A percentile compares a stretch with the other conserved stretches of the same genome.
phyloP scores from a whole-genome alignment of 2,113 vertebrate genomes.

The Saccopteryx bilineata region DNA sequence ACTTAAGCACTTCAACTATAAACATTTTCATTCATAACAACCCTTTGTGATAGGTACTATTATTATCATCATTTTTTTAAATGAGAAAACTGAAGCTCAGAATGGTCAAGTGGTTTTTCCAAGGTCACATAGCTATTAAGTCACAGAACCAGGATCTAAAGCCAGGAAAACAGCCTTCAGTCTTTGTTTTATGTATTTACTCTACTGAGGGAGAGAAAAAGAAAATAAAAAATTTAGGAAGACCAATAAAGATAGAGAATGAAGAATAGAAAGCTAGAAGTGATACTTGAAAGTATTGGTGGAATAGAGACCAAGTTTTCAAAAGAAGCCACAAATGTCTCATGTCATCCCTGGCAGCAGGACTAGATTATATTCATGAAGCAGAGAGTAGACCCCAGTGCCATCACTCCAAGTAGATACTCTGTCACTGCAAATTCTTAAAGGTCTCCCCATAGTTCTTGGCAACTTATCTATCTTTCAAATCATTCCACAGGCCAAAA shows the following conservation, averaged over 20 bases:
- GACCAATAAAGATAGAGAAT: not conserved
- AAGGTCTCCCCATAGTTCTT: not conserved
- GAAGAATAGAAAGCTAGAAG: not conserved
- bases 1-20: not conserved
- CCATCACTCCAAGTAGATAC: not conserved
- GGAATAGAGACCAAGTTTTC: not conserved
- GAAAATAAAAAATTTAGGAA: conserved; percentile 7
- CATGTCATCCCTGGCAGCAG: not conserved
- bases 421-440: not conserved
- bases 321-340: not conserved
- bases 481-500: not conserved
- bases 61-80: conserved; percentile 38
- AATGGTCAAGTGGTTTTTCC: not conserved
- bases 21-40: conserved; percentile 34
- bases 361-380: not conserved
- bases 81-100: conserved; percentile 1
- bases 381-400: not conserved
- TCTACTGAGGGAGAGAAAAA: not conserved
- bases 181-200: conserved; percentile 9
- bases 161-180: not conserved
- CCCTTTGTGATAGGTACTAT: not conserved
- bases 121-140: not conserved
- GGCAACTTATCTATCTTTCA: conserved; percentile 20
- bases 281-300: not conserved
- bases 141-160: not conserved